A percentile compares a stretch with the other conserved stretches of the same genome.
phyloP scores from a whole-genome alignment of 1,140 invertebrate genomes.

The Macrobrachium rosenbergii region DNA sequence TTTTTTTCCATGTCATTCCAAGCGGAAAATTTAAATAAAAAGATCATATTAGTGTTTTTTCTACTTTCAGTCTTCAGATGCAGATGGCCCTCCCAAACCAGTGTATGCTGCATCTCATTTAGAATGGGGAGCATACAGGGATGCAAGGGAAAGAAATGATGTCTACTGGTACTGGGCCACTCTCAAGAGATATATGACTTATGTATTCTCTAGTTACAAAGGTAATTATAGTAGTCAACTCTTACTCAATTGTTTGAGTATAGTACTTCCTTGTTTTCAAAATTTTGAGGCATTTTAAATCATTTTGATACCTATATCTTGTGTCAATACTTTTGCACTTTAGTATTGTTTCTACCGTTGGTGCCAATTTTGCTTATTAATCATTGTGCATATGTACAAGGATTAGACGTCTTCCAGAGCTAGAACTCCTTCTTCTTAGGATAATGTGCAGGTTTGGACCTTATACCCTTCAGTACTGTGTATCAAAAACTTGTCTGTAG shows the following conservation, averaged over 20 bases:
- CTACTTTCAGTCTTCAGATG: slow-evolving; percentile 68
- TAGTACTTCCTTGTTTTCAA: not conserved
- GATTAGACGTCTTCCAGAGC: no score
- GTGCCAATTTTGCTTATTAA: not conserved
- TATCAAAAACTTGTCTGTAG: no score
- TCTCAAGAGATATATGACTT: slow-evolving; percentile 80
- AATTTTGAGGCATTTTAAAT: no score
- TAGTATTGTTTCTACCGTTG: no score
- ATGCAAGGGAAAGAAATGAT: slow-evolving; percentile 77
- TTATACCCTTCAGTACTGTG: no score
- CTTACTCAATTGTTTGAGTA: not conserved
- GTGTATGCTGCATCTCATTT: slow-evolving; percentile 84
- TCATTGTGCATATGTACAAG: no score
- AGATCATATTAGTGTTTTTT: not conserved
- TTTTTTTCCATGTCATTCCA: no score
- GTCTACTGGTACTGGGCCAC: slow-evolving; percentile 91
- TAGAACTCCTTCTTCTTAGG: no score
- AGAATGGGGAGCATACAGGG: slow-evolving; percentile 87
- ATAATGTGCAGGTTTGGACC: no score
- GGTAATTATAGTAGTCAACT: slow-evolving; percentile 22
- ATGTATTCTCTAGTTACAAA: slow-evolving; percentile 81
- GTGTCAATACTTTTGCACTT: no score
- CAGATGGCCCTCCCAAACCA: slow-evolving; percentile 75
- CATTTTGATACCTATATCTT: no score
- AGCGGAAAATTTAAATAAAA: not conserved